Percentiles rank a stretch among this genome's conserved stretches.
These are phyloP conservation scores for Amaurobius ferox DNA, from an alignment of 2,888 invertebrate genomes.

Conservation along the genomic window DNA sequence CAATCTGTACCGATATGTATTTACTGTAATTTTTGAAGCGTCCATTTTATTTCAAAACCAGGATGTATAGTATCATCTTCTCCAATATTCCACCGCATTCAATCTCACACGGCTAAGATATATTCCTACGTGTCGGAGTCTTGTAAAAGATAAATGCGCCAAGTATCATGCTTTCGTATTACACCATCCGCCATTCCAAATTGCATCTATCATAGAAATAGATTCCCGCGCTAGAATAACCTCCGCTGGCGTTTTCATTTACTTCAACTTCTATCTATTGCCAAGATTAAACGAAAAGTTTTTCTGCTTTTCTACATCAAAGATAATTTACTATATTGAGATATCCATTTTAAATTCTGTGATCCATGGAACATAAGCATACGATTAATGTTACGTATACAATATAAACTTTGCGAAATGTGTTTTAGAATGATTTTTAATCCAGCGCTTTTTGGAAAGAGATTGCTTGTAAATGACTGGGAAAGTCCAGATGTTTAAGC, in stretches of 20 bases:
- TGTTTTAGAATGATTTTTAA: background rate
- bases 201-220: background rate
- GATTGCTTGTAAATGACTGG: conserved; percentile 15
- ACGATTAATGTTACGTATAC: background rate
- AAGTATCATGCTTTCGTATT: conserved; percentile 2
- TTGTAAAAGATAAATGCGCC: background rate
- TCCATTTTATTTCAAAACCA: background rate
- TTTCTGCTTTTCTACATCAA: background rate
- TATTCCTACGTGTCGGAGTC: background rate
- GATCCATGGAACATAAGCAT: background rate
- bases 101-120: background rate
- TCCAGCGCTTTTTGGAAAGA: conserved; percentile 12
- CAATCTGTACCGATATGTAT: background rate
- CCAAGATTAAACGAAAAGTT: background rate
- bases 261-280: background rate
- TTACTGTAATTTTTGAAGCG: background rate
- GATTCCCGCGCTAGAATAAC: background rate
- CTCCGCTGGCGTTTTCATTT: background rate
- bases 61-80: conserved; percentile 5
- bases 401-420: background rate
- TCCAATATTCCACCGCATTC: background rate
- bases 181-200: background rate
- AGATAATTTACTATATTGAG: background rate
- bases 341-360: background rate
- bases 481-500: background rate